Conservation (phyloP, 2,888 invertebrate genomes). For the Leucophora obtusa region DNA sequence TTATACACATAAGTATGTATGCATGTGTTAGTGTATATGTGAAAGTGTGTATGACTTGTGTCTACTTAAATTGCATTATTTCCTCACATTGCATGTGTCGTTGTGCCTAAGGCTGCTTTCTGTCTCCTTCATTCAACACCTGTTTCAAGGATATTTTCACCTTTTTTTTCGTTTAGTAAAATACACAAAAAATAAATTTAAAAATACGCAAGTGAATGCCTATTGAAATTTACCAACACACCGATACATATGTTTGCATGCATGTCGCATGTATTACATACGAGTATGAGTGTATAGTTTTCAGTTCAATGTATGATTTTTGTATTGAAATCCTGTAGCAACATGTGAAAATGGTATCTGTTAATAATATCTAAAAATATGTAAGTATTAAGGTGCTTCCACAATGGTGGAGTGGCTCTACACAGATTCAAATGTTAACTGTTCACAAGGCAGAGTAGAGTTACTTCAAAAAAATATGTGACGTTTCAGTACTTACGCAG, state of each 20-base stretch:
- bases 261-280: not conserved
- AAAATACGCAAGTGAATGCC: constrained; percentile 24
- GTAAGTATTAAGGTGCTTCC: not conserved
- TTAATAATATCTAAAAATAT: constrained; percentile 39
- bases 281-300: not conserved
- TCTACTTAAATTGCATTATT: constrained; percentile 40
- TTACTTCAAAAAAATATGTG: no score
- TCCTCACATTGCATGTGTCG: constrained; percentile 13
- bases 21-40: not conserved
- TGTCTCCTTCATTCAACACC: constrained; percentile 34
- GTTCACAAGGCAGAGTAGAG: no score
- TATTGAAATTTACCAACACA: constrained; percentile 22
- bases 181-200: no score
- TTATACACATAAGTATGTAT: not conserved
- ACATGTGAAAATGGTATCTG: constrained; percentile 40
- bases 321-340: constrained; percentile 16
- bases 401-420: no score
- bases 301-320: not conserved
- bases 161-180: not conserved
- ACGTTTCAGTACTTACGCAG: no score
- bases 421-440: no score
- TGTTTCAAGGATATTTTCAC: constrained; percentile 41
- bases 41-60: constrained; percentile 14
- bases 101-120: constrained; percentile 28
- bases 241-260: not conserved